These are phyloP conservation scores for Pegea sp. DNA, from an alignment of 23 tunicate genomes.

Conservation along the genomic window DNA sequence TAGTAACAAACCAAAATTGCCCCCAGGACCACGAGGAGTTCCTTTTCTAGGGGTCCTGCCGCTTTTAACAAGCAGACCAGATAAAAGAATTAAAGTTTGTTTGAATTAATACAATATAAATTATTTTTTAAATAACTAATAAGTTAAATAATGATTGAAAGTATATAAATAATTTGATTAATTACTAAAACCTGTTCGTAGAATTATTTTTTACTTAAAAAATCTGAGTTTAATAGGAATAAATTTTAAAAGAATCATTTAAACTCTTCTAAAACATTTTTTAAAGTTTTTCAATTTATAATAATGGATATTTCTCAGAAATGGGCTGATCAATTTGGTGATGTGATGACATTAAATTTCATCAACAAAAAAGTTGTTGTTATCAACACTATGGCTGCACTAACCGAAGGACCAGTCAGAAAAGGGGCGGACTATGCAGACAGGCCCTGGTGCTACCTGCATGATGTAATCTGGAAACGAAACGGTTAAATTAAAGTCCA, in stretches of 20 bases:
- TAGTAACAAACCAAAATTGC: no score
- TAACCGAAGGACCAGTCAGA: conserved; percentile 1
- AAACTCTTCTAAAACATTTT: not conserved
- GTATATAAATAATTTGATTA: no score
- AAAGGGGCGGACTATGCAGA: conserved; percentile 5
- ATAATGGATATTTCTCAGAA: not conserved
- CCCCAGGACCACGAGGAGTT: conserved; percentile 2
- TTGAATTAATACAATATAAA: no score
- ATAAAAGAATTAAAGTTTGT: conserved; percentile 1
- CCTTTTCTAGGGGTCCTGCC: conserved; percentile 5
- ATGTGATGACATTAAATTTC: not conserved
- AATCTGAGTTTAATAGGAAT: not conserved
- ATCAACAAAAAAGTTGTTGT: not conserved
- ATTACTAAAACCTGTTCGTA: not conserved
- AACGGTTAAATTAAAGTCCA: conserved; percentile 3
- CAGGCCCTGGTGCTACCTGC: conserved; percentile 3
- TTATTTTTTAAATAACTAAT: no score
- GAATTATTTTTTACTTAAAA: not conserved
- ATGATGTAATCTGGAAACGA: conserved; percentile 2
- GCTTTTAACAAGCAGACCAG: conserved; percentile 3
- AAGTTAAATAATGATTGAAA: no score
- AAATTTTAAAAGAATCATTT: not conserved
- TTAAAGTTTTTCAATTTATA: not conserved
- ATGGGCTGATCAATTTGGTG: conserved; percentile 3
- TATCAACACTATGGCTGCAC: not conserved